Evolutionary conservation across 37 sponge, comb jelly and placozoan genomes (phyloP), one percentile per base, ranked within the genome.

Genomic region (Agelas oroides): DNA sequence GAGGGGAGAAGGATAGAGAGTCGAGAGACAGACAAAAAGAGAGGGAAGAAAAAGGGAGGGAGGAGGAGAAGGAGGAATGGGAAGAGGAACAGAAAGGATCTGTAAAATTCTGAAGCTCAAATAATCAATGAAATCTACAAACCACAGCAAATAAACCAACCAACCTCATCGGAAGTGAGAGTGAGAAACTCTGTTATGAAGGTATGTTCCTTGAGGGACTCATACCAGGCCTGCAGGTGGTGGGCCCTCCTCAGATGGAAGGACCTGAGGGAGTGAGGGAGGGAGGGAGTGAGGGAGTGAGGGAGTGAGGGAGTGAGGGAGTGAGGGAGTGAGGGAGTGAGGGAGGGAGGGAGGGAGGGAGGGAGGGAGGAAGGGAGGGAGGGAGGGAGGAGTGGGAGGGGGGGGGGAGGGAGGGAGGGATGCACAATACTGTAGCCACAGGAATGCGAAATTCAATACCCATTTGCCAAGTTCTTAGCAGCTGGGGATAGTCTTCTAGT

Each of bases 111-210:
- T 46, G 46, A 46, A 46, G 46, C 8, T n/a, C n/a, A n/a, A n/a
- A n/a, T n/a, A n/a, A n/a, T n/a, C n/a, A n/a, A n/a, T n/a, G n/a
- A n/a, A n/a, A n/a, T n/a, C n/a, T n/a, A n/a, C n/a, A n/a, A n/a
- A n/a, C n/a, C n/a, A n/a, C n/a, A n/a, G n/a, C n/a, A n/a, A n/a
- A n/a, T n/a, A n/a, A 46, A 8, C 8, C 13, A 53, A 25, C 67
- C 27, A 23, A 82, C 83, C 83, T 82, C 80, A 31, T 77, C 87
- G 0, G 33, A 71, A 20, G 84, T 78, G 61, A 90, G 91, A 18
- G 67, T 73, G 61, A 90, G 64, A 53, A 85, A 85, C 76, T 90
- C 81, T 18, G 91, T 90, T 66, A 79, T 59, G 58, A 80, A 75
- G 28, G 91, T 70, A 34, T 80, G 77, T 1, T 79, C 86, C 52